Conservation (phyloP, 2,113 vertebrate species). For the Cyanoliseus patagonus region DNA sequence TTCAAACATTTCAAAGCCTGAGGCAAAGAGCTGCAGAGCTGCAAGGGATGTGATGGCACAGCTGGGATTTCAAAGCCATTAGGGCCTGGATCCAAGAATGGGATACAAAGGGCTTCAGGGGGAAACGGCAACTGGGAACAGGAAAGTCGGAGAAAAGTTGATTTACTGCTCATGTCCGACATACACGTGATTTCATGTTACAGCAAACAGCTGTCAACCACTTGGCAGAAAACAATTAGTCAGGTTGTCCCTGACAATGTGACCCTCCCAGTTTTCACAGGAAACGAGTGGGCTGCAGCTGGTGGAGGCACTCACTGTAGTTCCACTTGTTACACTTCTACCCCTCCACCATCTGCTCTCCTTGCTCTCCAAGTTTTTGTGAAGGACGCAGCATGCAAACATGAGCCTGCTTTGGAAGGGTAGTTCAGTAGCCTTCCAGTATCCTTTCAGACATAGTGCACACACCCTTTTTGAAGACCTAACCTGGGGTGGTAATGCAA, state of each 20-base stretch:
- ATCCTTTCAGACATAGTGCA: not conserved
- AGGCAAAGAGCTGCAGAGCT: not conserved
- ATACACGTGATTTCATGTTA: not conserved
- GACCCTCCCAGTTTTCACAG: conserved; percentile 20
- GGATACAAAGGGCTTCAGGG: conserved; percentile 16
- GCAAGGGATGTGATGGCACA: not conserved
- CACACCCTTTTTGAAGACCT: not conserved
- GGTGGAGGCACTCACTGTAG: not conserved
- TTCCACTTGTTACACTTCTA: not conserved
- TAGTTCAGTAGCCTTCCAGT: not conserved
- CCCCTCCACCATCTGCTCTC: not conserved
- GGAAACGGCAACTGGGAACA: conserved; percentile 27
- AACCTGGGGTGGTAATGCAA: not conserved
- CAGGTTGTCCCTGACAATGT: conserved; percentile 18
- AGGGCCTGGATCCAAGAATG: not conserved
- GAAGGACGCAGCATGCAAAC: not conserved
- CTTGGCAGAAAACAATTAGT: not conserved
- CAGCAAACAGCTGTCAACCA: conserved; percentile 44
- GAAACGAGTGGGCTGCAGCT: conserved; percentile 8
- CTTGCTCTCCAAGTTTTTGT: not conserved
- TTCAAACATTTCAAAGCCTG: not conserved
- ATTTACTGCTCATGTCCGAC: not conserved
- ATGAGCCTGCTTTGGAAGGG: not conserved
- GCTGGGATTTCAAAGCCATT: conserved; percentile 33
- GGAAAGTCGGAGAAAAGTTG: conserved; percentile 30